Base-by-base conservation (phyloP, 1,140 invertebrate species). In the Rhizoglyphus robini region DNA sequence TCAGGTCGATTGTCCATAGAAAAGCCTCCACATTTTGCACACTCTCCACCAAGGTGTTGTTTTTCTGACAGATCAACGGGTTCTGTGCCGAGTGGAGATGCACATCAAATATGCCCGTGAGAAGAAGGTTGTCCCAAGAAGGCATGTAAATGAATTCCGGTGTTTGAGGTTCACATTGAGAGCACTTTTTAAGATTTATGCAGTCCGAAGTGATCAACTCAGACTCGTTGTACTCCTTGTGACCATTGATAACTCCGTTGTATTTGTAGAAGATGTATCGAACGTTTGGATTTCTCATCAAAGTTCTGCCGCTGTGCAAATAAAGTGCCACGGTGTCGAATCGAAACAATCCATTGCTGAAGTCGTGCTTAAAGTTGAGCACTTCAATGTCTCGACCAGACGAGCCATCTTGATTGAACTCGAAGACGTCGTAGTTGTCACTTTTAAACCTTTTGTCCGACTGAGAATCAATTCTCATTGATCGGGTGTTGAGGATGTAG, bases 1-100 rank as follows among this genome's bases (percentile, higher is more conserved):
- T 69, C 63, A 77, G 72, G 65, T 79, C 76, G 41, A 80, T 54
- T 3, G 78, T 75, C 77, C 77, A 80, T 0, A 78, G 68, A 31
- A 80, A 75, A 3, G 78, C 78, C 69, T 80, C 79, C 65, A 79
- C 75, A 5, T 76, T 47, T 64, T 64, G 63, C 13, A 64, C 27
- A 51, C 29, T 48, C 20, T 64, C 41, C 4, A 49, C 11, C 1
- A 51, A 13, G 3, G 38, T 48, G 18, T 32, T 18, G 20, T 48
- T 47, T 75, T 0, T 74, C 69, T 65, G 76, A 75, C 71, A 79
- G 73, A 1, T 68, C 58, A 65, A 71, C 75, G 64, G 72, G 51
- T 64, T 64, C 65, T 27, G 59, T 38, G 11, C 69, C 72, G 11
- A 70, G 59, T 27, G 57, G 13, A 67, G 54, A 23, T 73, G 73